Base-by-base conservation (phyloP, 2,113 vertebrate genomes). In the Tachysurus fulvidraco region DNA sequence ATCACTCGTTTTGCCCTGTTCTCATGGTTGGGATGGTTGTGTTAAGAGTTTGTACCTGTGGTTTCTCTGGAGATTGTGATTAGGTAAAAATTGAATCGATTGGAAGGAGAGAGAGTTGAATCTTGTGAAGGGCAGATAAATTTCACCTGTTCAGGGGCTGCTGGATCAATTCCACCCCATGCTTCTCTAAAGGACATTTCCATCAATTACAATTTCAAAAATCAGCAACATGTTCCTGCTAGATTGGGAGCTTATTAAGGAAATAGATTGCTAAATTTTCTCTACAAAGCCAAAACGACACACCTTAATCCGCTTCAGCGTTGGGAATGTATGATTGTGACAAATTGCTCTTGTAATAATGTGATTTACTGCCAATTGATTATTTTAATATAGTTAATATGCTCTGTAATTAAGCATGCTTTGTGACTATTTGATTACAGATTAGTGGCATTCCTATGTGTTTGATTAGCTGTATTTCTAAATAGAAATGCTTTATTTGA, bases 61-160 rank as follows among this genome's bases (percentile, higher is more conserved):
- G 55, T 81, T 81, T 85, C 88, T 73, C 85, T 69, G 69, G 85
- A 85, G 85, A 89, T 65, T 73, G 85, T 87, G 83, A 28, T 76
- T 73, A 76, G 86, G 88, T 85, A 67, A 71, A 59, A 85, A 57
- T 57, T 69, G 73, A 85, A 89, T 87, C 67, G 85, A 89, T 89
- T 57, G 14, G 14, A 44, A 83, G 79, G 54, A 73, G 23, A 78
- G 71, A 87, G 59, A 57, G 41, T 50, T 81, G 52, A 59, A 77
- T 80, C 73, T 82, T 80, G 71, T 82, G 79, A 80, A 82, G 79
- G 81, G 69, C 86, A 87, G 86, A 89, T 89, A 89, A 65, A 87
- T 87, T 89, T 81, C 52, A 84, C 78, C 60, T 77, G 44, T 74
- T 87, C 80, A 85, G 73, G 81, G 50, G 54, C 52, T 78, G 71